These are phyloP conservation scores for Corythoichthys intestinalis DNA, from an alignment of 2,113 vertebrate species.

Conservation along the genomic window DNA sequence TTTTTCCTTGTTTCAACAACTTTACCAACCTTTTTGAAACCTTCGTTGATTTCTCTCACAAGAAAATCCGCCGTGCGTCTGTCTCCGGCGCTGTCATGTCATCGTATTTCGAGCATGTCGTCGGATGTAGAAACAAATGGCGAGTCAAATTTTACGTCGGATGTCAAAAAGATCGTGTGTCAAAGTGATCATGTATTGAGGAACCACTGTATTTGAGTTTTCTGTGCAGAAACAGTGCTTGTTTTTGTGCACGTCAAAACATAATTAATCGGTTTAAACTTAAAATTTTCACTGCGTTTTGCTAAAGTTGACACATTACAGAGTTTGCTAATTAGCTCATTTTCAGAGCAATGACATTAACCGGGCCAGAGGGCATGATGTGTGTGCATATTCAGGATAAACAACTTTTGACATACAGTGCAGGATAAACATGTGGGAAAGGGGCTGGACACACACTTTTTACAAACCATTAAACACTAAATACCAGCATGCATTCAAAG, in stretches of 20 bases:
- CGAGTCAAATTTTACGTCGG: too few relatives aligned
- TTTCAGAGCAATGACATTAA: neutral
- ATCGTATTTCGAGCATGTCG: too few relatives aligned
- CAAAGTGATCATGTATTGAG: too few relatives aligned
- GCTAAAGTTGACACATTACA: neutral
- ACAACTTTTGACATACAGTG: neutral
- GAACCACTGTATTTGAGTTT: neutral
- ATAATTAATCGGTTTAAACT: neutral
- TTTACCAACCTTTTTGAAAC: too few relatives aligned
- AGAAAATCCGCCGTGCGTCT: too few relatives aligned
- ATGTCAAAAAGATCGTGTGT: too few relatives aligned
- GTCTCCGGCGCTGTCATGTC: too few relatives aligned
- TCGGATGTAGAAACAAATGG: too few relatives aligned
- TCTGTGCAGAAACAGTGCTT: neutral
- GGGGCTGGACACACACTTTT: slow-evolving; percentile 22
- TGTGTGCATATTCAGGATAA: neutral
- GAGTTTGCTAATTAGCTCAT: neutral
- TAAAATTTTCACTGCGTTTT: neutral
- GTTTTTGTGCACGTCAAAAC: neutral
- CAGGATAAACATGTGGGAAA: slow-evolving; percentile 14
- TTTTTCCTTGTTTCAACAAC: too few relatives aligned
- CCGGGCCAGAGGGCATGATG: neutral
- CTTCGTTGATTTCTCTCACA: too few relatives aligned
- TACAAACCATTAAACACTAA: slow-evolving; percentile 12
- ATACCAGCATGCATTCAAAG: slow-evolving; percentile 50